Evolutionary conservation across 2,113 vertebrate genomes (phyloP), one percentile per base, ranked within the genome.

Genomic region (Plecotus auritus): DNA sequence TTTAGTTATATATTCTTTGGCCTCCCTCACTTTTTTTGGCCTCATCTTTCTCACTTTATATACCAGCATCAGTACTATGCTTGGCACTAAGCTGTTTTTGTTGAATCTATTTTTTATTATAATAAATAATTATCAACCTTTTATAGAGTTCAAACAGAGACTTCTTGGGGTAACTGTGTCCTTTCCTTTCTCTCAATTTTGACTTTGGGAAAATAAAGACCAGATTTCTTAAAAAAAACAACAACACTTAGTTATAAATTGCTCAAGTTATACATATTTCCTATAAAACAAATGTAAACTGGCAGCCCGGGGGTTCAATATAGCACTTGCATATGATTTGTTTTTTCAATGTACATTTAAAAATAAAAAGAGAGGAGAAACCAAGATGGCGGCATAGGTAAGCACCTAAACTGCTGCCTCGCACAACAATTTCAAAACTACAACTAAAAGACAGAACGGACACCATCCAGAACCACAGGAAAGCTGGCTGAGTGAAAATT

Each of bases 311-410:
- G 17, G 66, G 20, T 84, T 91, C 73, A 76, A 30, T 66, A 45
- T 23, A 80, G 6, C 22, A 35, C 35, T 72, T 80, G 35, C 20
- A 49, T 45, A 73, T 64, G 78, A 85, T 94, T 91, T 93, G 42
- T 88, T 85, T 83, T 85, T 94, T 88, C 35, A 85, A 54, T 17
- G 7, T 73, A 35, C 61, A 77, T 54, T 93, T 88, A 85, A 95
- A 96, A 95, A 85, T 67, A 40, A 64, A 77, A 85, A 94, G 59
- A 91, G 9, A n/a, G n/a, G n/a, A n/a, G n/a, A n/a, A n/a, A n/a
- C n/a, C n/a, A n/a, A n/a, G n/a, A n/a, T n/a, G n/a, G n/a, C n/a
- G n/a, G n/a, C n/a, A n/a, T n/a, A n/a, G n/a, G n/a, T n/a, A n/a
- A n/a, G n/a, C n/a, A n/a, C n/a, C n/a, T n/a, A n/a, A n/a, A n/a